These are phyloP conservation scores for Paracanthobrama guichenoti DNA, from an alignment of 2,113 vertebrate species.

Conservation along the genomic window DNA sequence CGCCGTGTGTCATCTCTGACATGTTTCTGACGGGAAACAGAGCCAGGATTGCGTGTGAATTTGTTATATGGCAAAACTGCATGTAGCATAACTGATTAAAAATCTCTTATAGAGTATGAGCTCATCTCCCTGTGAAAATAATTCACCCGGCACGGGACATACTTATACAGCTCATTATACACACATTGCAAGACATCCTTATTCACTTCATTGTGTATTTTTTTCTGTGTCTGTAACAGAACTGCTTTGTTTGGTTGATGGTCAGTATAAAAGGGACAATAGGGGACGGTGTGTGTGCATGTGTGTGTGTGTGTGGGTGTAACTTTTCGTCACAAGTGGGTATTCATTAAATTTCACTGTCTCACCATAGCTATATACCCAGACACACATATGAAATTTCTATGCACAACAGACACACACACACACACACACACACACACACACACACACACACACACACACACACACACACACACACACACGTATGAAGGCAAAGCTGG, in stretches of 20 bases:
- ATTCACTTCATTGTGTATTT: conserved; percentile 41
- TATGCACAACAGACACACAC: neutral
- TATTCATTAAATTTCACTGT: conserved; percentile 27
- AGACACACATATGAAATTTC: conserved; percentile 1
- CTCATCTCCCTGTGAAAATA: conserved; percentile 7
- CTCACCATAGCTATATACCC: conserved; percentile 7
- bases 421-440: neutral
- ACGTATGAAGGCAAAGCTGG: neutral
- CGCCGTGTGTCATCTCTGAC: conserved; percentile 35
- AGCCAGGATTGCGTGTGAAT: neutral
- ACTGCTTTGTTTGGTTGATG: conserved; percentile 39
- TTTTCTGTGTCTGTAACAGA: conserved; percentile 29
- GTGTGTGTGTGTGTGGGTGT: conserved; percentile 48
- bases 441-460: too few species aligned
- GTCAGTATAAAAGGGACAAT: conserved; percentile 32
- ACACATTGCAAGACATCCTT: conserved; percentile 40
- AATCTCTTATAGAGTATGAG: neutral
- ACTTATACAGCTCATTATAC: conserved; percentile 49
- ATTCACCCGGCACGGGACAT: conserved; percentile 16
- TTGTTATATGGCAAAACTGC: neutral
- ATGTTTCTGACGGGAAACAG: conserved; percentile 32
- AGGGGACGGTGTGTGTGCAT: conserved; percentile 32
- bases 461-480: neutral
- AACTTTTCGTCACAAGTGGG: conserved; percentile 24
- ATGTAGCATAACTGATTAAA: conserved; percentile 28